These are phyloP conservation scores for Ictalurus furcatus DNA, from an alignment of 2,113 vertebrate genomes.

Conservation along the genomic window DNA sequence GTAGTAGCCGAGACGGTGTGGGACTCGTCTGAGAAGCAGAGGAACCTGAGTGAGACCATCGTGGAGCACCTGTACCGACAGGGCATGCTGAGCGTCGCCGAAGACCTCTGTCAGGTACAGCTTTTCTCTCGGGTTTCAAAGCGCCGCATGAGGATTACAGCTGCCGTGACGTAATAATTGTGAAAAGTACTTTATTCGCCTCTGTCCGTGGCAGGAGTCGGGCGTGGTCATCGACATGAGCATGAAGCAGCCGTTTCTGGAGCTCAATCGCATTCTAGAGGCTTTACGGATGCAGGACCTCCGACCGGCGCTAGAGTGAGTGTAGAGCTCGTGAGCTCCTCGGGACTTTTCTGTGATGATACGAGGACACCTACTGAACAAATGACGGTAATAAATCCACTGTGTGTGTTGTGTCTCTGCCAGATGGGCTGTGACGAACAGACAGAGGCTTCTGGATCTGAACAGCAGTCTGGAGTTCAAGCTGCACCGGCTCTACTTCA, in stretches of 20 bases:
- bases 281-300: constrained; percentile 85
- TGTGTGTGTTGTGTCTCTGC: not conserved
- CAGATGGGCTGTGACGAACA: constrained; percentile 85
- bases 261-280: constrained; percentile 86
- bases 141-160: not conserved
- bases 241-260: constrained; percentile 88
- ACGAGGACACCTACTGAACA: not conserved
- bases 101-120: constrained; percentile 86
- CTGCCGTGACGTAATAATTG: not conserved
- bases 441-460: constrained; percentile 83
- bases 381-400: no score
- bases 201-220: constrained; percentile 74
- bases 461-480: constrained; percentile 90
- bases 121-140: not conserved
- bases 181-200: not conserved
- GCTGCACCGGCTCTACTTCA: constrained; percentile 86
- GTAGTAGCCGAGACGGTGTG: constrained; percentile 85
- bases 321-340: constrained; percentile 13
- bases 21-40: constrained; percentile 85
- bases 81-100: constrained; percentile 86
- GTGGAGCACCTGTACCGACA: constrained; percentile 88
- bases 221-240: constrained; percentile 85
- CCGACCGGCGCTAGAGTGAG: constrained; percentile 83
- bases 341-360: not conserved
- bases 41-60: constrained; percentile 83